Evolutionary conservation across 1,140 invertebrate genomes (phyloP).

Genomic region (Zaprionus tsacasi): DNA sequence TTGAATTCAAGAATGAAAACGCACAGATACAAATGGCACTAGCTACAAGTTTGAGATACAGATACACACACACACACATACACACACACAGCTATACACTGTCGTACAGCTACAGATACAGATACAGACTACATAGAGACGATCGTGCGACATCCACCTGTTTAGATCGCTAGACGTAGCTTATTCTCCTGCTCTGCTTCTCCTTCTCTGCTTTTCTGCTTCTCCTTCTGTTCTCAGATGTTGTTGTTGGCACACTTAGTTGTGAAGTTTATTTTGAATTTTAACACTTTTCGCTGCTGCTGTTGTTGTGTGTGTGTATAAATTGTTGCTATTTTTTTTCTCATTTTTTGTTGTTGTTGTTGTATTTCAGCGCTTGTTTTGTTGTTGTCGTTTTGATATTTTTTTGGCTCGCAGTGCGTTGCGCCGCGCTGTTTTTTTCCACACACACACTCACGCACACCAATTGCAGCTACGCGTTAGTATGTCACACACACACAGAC

Average conservation of each 20-base stretch:
- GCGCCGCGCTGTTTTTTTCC: constrained; percentile 74
- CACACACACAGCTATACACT: constrained; percentile 10
- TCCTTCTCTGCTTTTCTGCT: constrained; percentile 22
- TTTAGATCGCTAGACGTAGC: constrained; percentile 29
- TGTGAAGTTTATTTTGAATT: constrained; percentile 82
- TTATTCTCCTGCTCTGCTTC: constrained; percentile 35
- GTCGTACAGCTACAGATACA: constrained; percentile 16
- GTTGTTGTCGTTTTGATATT: constrained; percentile 19
- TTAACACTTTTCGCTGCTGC: constrained; percentile 70
- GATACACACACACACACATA: constrained; percentile 23
- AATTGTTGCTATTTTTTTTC: constrained; percentile 54
- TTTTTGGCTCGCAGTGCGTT: constrained; percentile 44
- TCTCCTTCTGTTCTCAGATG: constrained; percentile 1
- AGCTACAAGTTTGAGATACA: constrained; percentile 19
- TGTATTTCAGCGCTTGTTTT: constrained; percentile 26
- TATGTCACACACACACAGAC: constrained; percentile 28
- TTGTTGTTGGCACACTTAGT: constrained; percentile 76
- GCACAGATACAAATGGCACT: constrained; percentile 6
- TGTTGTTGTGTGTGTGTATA: constrained; percentile 15
- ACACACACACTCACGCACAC: constrained; percentile 39
- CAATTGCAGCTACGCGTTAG: constrained; percentile 56
- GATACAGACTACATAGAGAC: constrained; percentile 19
- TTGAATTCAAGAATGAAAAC: constrained; percentile 44
- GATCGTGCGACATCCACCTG: constrained; percentile 9
- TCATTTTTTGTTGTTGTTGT: constrained; percentile 37